Conservation (phyloP, 2,797 vertebrate species). For the Leuciscus waleckii region DNA sequence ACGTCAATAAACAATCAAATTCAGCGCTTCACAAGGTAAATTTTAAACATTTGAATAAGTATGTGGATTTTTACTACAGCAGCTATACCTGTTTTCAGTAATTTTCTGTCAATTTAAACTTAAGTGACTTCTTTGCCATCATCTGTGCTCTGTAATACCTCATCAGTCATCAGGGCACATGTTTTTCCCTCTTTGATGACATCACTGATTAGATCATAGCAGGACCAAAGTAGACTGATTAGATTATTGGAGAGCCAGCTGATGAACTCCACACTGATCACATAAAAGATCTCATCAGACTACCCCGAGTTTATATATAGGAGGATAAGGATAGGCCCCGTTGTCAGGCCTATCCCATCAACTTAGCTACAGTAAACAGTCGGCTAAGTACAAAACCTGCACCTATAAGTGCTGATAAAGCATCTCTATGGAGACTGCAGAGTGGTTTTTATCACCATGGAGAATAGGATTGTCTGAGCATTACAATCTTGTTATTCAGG, state of each 20-base stretch:
- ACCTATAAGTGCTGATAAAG: slow-evolving; percentile 59
- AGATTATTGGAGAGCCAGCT: slow-evolving; percentile 10
- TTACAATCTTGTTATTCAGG: slow-evolving; percentile 58
- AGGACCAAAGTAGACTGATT: slow-evolving; percentile 15
- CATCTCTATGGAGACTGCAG: slow-evolving; percentile 67
- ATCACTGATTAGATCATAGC: slow-evolving; percentile 7
- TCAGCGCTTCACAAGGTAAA: not conserved
- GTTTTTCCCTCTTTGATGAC: slow-evolving; percentile 12
- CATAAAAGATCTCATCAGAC: slow-evolving; percentile 11
- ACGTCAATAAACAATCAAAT: no score
- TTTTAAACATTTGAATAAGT: not conserved
- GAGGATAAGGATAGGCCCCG: not conserved
- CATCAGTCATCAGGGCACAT: not conserved
- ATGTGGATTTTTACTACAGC: not conserved
- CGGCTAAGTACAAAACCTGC: slow-evolving; percentile 40
- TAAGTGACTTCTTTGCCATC: not conserved
- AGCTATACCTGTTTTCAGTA: not conserved
- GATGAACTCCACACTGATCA: not conserved
- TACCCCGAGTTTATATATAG: not conserved
- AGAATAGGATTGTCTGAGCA: slow-evolving; percentile 62
- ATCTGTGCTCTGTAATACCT: not conserved
- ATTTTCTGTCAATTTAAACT: not conserved
- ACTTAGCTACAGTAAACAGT: slow-evolving; percentile 30
- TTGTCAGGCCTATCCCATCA: slow-evolving; percentile 42
- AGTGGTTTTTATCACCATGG: slow-evolving; percentile 69